Base-by-base conservation (phyloP, 2,113 vertebrate genomes). In the Apaloderma vittatum region DNA sequence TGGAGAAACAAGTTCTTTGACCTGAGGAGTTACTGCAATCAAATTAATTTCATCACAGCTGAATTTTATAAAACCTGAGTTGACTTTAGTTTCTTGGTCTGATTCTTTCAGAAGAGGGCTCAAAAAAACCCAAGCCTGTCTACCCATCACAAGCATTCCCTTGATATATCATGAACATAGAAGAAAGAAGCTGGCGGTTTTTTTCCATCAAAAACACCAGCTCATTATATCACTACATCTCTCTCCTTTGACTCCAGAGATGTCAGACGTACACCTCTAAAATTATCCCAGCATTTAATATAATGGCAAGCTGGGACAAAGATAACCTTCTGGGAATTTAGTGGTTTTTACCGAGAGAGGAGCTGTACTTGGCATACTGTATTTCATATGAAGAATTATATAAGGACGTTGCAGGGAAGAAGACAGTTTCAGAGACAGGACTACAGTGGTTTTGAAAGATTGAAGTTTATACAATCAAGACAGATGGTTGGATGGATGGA, bases 361-460 rank as follows among this genome's bases (percentile, higher is more conserved):
- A 93, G 13, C 32, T 77, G 32, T 55, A 29, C 17, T 40, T 81
- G 87, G 61, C 77, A 85, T 75, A 88, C 45, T 67, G 82, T 93
- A 37, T 80, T 97, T 22, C 74, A 92, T 68, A 75, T 86, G 20
- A 94, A 90, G 94, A 79, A 49, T 57, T 82, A 29, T 22, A 9
- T 26, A 36, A n/a, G 45, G 52, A 24, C 21, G 9, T 21, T 22
- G 27, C 37, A 73, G 29, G 57, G 67, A 83, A 74, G 32, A 52
- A 8, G 4, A 45, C 27, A 52, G 11, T 52, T 85, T 92, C 45
- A 23, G 45, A 26, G 3, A 8, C 3, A 5, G 7, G 29, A 3
- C 34, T 79, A 34, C 26, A 48, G 49, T 26, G 29, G 4, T 51
- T 75, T 80, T 71, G 45, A 90, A 68, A 62, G 21, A 57, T 0